Percentiles rank a stretch among this genome's conserved stretches.
phyloP scores from a whole-genome alignment of 2,888 invertebrate species.

The Xanthia icteritia region DNA sequence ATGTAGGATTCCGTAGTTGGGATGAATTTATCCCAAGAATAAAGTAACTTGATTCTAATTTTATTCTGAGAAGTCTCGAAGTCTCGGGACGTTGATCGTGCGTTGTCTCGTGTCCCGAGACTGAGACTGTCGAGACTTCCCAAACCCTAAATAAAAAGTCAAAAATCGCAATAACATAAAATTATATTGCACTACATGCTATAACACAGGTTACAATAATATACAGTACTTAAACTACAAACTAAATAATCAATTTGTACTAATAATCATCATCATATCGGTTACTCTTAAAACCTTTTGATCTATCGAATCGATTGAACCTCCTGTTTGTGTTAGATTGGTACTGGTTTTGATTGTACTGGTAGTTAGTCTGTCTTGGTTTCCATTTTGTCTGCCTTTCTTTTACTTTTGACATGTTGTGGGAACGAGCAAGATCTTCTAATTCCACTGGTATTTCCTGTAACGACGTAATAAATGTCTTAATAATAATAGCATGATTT shows the following conservation, averaged over 20 bases:
- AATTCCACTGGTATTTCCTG: constrained; percentile 83
- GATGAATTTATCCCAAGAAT: too few species aligned
- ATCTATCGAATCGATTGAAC: constrained; percentile 51
- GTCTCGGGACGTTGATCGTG: too few species aligned
- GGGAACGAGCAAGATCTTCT: constrained; percentile 76
- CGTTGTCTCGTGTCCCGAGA: too few species aligned
- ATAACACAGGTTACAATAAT: constrained; percentile 41
- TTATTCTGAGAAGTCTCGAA: too few species aligned
- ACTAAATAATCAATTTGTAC: constrained; percentile 4
- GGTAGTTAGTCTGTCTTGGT: constrained; percentile 69
- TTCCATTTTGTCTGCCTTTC: constrained; percentile 71
- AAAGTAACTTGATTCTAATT: too few species aligned
- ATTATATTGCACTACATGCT: constrained; percentile 51
- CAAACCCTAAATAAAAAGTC: constrained; percentile 16
- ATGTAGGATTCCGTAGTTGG: too few species aligned
- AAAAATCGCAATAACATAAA: constrained; percentile 12
- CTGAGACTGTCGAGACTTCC: too few species aligned
- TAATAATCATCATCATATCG: constrained; percentile 60
- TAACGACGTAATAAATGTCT: constrained; percentile 50
- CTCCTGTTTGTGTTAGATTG: constrained; percentile 66
- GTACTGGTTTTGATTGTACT: constrained; percentile 66
- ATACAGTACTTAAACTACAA: constrained; percentile 13
- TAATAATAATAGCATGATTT: background rate
- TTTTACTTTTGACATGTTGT: constrained; percentile 69
- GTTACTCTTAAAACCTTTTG: constrained; percentile 37